These are phyloP conservation scores for Orchesella cincta DNA, from an alignment of 1,140 invertebrate genomes.

Conservation along the genomic window DNA sequence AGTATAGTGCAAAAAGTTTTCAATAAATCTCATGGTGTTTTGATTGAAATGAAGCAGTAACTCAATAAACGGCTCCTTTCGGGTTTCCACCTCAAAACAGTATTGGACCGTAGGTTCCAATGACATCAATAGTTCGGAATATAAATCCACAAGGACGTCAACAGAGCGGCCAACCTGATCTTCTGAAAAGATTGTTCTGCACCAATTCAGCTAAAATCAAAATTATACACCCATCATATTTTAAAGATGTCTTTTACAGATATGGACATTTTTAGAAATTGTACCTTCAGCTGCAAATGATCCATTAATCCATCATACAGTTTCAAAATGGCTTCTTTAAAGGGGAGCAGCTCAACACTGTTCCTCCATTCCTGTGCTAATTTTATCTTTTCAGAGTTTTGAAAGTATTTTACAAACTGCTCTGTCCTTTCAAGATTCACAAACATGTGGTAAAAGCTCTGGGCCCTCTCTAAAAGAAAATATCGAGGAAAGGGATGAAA, in stretches of 20 bases:
- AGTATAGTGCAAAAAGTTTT: constrained; percentile 35
- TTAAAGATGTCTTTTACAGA: no score
- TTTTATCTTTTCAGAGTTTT: constrained; percentile 49
- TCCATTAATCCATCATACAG: constrained; percentile 48
- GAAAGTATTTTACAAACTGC: constrained; percentile 50
- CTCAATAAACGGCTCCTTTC: constrained; percentile 48
- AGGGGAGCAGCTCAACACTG: constrained; percentile 41
- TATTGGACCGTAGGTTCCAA: constrained; percentile 48
- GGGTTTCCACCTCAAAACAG: constrained; percentile 48
- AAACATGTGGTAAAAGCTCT: constrained; percentile 50
- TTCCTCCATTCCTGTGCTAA: constrained; percentile 49
- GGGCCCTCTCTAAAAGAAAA: constrained; percentile 45
- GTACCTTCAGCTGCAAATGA: constrained; percentile 47
- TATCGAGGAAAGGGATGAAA: background rate
- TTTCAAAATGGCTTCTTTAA: constrained; percentile 46
- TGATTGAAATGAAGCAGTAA: constrained; percentile 48
- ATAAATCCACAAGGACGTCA: constrained; percentile 46
- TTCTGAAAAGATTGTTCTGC: constrained; percentile 45
- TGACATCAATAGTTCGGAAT: constrained; percentile 40
- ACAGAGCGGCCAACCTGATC: constrained; percentile 28
- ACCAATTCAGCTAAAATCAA: constrained; percentile 46
- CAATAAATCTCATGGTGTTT: constrained; percentile 42
- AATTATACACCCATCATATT: background rate
- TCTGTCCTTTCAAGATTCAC: constrained; percentile 42
- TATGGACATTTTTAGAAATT: background rate